Conservation (phyloP, 2,888 invertebrate species). For the Ptilodon capucinus region DNA sequence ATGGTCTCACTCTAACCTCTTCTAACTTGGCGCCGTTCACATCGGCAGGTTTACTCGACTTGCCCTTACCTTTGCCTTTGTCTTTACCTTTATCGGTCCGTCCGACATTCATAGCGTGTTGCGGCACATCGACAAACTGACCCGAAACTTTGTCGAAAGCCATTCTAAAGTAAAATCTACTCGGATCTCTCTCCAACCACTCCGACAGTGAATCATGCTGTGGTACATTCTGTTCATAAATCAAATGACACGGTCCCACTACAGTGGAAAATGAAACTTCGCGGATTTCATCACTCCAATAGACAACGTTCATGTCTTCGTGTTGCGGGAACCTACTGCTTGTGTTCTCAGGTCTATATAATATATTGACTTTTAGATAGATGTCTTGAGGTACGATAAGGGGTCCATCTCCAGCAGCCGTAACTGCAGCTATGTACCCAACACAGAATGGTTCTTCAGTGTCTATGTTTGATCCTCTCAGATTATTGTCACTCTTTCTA, state of each 20-base stretch:
- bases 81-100: slow-evolving; percentile 84
- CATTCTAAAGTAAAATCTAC: slow-evolving; percentile 88
- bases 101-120: slow-evolving; percentile 82
- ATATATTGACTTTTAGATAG: slow-evolving; percentile 85
- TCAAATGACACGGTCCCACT: slow-evolving; percentile 86
- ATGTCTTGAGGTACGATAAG: slow-evolving; percentile 83
- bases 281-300: slow-evolving; percentile 89
- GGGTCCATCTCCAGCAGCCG: slow-evolving; percentile 75
- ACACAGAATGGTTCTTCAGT: slow-evolving; percentile 90
- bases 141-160: slow-evolving; percentile 83
- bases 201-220: slow-evolving; percentile 75
- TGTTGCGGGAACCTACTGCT: slow-evolving; percentile 83
- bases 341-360: slow-evolving; percentile 90
- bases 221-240: slow-evolving; percentile 84
- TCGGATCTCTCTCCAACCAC: slow-evolving; percentile 85
- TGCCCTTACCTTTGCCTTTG: slow-evolving; percentile 86
- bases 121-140: slow-evolving; percentile 84
- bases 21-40: slow-evolving; percentile 44
- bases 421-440: slow-evolving; percentile 86
- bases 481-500: slow-evolving; percentile 86
- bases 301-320: slow-evolving; percentile 87
- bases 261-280: slow-evolving; percentile 84
- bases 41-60: slow-evolving; percentile 70
- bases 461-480: slow-evolving; percentile 87
- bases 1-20: slow-evolving; percentile 64